These are phyloP conservation scores for Orthosia gracilis DNA, from an alignment of 2,888 invertebrate genomes.

Conservation along the genomic window DNA sequence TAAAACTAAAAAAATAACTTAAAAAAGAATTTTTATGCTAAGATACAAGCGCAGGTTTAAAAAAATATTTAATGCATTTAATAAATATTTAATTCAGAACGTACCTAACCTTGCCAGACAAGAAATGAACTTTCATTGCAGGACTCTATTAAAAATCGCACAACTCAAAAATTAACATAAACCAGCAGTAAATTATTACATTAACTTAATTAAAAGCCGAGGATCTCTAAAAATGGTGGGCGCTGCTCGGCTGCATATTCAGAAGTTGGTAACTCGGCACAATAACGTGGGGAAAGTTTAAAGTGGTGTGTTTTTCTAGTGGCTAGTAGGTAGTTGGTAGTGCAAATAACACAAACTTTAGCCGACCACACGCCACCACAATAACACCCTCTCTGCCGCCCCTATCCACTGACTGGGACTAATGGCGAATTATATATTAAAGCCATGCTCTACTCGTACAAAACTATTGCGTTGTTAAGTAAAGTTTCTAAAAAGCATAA, in stretches of 20 bases:
- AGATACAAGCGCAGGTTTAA: not conserved
- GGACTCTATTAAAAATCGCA: conserved; percentile 42
- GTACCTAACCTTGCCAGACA: conserved; percentile 13
- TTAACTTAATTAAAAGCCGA: conserved; percentile 59
- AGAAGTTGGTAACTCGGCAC: conserved; percentile 64
- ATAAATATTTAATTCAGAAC: conserved; percentile 3
- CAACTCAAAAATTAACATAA: conserved; percentile 40
- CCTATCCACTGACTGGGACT: conserved; percentile 26
- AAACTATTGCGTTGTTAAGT: conserved; percentile 9
- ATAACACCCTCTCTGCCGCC: conserved; percentile 48
- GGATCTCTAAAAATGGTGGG: conserved; percentile 58
- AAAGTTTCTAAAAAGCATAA: conserved; percentile 28
- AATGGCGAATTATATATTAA: conserved; percentile 51
- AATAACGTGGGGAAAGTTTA: conserved; percentile 70
- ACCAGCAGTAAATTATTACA: conserved; percentile 50
- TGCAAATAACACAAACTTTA: conserved; percentile 62
- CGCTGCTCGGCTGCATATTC: conserved; percentile 58
- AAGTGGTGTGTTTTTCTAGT: conserved; percentile 71
- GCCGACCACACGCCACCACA: conserved; percentile 40
- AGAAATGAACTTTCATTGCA: conserved; percentile 24
- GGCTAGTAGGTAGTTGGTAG: conserved; percentile 33
- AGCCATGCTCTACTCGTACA: not conserved
- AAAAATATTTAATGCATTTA: not conserved
- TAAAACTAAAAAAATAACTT: too few relatives aligned
- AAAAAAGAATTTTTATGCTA: too few relatives aligned